Conservation (phyloP, 2,888 invertebrate species). For the Mesoligia furuncula region DNA sequence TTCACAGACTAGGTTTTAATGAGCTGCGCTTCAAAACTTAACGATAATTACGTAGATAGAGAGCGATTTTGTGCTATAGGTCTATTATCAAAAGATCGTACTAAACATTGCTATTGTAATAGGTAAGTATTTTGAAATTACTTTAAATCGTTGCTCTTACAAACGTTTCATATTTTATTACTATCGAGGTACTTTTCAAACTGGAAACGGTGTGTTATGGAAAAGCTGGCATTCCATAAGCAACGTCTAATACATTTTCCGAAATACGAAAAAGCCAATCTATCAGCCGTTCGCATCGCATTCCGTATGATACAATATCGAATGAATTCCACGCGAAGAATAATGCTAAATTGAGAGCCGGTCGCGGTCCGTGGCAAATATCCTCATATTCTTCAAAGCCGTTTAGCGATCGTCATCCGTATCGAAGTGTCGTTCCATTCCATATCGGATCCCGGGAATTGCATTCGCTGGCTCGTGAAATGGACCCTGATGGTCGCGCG, state of each 20-base stretch:
- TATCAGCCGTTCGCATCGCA: not conserved
- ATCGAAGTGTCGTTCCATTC: conserved; percentile 55
- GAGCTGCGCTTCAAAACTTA: conserved; percentile 10
- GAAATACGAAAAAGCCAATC: conserved; percentile 11
- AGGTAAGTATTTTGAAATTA: conserved; percentile 1
- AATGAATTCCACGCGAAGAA: conserved; percentile 24
- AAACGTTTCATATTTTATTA: not conserved
- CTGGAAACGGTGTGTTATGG: not conserved
- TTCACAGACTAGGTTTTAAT: conserved; percentile 18
- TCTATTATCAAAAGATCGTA: not conserved
- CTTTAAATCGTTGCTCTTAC: not conserved
- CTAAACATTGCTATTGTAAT: conserved; percentile 3
- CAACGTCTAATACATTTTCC: conserved; percentile 7
- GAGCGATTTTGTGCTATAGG: not conserved
- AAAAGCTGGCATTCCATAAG: not conserved
- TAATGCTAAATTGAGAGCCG: conserved; percentile 42
- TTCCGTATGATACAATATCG: conserved; percentile 11
- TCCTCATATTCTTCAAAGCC: conserved; percentile 60
- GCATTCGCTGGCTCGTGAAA: conserved; percentile 74
- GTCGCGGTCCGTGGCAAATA: conserved; percentile 36
- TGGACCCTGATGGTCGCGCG: conserved; percentile 58
- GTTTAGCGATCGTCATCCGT: conserved; percentile 57
- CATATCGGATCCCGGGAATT: conserved; percentile 67
- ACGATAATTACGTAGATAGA: conserved; percentile 2
- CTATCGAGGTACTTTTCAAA: not conserved